Evolutionary conservation across 2,797 vertebrate genomes (phyloP), one percentile per base, ranked within the genome.

Genomic region (Morelia viridis): DNA sequence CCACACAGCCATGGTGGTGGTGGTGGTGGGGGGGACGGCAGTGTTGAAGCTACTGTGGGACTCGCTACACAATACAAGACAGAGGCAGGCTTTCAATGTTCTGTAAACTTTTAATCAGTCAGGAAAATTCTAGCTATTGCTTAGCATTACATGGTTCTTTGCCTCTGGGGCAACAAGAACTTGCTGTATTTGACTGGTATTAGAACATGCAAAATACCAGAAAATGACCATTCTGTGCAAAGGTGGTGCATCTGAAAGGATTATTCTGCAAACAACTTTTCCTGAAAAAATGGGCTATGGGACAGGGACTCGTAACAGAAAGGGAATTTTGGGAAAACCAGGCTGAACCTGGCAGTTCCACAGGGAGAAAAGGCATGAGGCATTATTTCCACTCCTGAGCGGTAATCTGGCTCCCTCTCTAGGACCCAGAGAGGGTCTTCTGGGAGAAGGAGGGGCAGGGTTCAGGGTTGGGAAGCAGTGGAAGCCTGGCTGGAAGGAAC

Each of bases 41-140:
- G 41, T 41, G 41, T 91, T 90, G 89, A 57, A 86, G 91, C 87
- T 86, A 93, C 89, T 60, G 11, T 28, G 15, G 92, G 58, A 94
- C 93, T 90, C 91, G 89, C 92, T 92, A 24, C 71, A 50, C 62
- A 89, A 92, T 53, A 4, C 0, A 0, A 92, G 95, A 94, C 87
- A 87, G 92, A 92, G 58, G 19, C 4, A 93, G 95, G 94, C 92
- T 94, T 95, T 89, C 80, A 22, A 88, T 88, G 5, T 4, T 89
- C 13, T 26, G 68, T 28, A 8, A 22, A 2, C 31, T 92, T 56
- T 41, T 60, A 86, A 94, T 88, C 93, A 93, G 61, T 3, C 71
- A 87, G 53, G 35, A 92, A 93, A 90, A 22, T 88, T 94, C 94
- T 60, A 89, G 60, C 50, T 92, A 92, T 91, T 96, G 93, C 92